These are phyloP conservation scores for Momotus momota DNA, from an alignment of 2,797 vertebrate species.

Conservation along the genomic window DNA sequence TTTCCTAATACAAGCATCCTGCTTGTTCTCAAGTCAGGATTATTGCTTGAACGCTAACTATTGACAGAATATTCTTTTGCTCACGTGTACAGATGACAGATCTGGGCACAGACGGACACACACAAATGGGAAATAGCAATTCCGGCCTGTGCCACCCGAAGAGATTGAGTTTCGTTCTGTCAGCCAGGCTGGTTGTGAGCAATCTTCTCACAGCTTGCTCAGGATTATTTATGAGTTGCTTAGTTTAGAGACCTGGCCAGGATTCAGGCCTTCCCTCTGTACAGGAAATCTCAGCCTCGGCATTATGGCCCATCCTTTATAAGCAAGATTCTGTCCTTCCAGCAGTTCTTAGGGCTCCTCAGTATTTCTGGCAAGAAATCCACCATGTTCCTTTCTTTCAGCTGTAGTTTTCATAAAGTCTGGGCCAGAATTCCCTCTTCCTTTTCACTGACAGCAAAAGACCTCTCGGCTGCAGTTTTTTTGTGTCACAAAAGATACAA, in stretches of 20 bases:
- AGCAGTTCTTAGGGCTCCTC: constrained; percentile 24
- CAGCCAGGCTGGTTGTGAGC: constrained; percentile 47
- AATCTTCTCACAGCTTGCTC: constrained; percentile 57
- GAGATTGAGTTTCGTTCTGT: constrained; percentile 2
- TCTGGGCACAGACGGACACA: background rate
- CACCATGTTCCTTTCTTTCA: constrained; percentile 21
- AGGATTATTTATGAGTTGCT: constrained; percentile 64
- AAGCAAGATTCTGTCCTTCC: constrained; percentile 51
- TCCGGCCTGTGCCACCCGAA: constrained; percentile 32
- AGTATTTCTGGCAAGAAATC: constrained; percentile 29
- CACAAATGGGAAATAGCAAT: background rate
- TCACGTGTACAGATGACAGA: background rate
- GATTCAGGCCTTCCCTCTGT: constrained; percentile 40
- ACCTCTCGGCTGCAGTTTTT: background rate
- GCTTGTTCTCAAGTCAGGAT: background rate
- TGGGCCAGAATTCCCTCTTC: background rate
- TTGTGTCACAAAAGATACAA: background rate
- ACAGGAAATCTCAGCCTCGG: constrained; percentile 65
- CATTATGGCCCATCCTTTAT: constrained; percentile 37
- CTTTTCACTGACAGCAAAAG: background rate
- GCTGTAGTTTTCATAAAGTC: background rate
- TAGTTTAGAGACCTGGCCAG: constrained; percentile 59
- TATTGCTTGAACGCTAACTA: background rate
- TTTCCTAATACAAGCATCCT: background rate
- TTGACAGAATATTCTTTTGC: background rate